Percentiles rank a stretch among this genome's conserved stretches.
Conservation (phyloP, 2,888 invertebrate genomes). For the Maniola hyperantus region DNA sequence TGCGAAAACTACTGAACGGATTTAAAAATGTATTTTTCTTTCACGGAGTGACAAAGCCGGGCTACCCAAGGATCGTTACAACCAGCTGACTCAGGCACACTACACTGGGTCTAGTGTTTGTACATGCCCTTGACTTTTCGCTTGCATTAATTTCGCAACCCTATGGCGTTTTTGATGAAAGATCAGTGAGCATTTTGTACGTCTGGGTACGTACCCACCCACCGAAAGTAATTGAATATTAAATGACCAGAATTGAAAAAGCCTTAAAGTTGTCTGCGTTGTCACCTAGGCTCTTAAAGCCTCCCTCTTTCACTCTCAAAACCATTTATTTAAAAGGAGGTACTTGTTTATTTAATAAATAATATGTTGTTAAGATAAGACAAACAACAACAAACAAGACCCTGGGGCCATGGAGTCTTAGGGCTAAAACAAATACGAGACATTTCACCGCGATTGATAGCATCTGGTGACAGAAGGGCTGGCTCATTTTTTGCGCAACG, state of each 20-base stretch:
- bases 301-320: background rate
- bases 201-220: background rate
- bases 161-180: slow-evolving; percentile 35
- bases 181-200: slow-evolving; percentile 34
- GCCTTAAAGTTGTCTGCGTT: background rate
- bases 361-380: too few species aligned
- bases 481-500: too few species aligned
- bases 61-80: slow-evolving; percentile 30
- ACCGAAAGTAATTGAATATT: slow-evolving; percentile 19
- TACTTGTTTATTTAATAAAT: too few species aligned
- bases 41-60: slow-evolving; percentile 24
- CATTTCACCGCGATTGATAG: too few species aligned
- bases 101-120: slow-evolving; percentile 33
- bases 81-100: slow-evolving; percentile 32
- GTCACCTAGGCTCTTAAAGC: background rate
- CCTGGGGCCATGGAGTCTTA: too few species aligned
- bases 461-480: too few species aligned
- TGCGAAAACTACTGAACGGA: too few species aligned
- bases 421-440: too few species aligned
- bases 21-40: slow-evolving; percentile 34
- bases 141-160: slow-evolving; percentile 39
- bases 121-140: slow-evolving; percentile 37
- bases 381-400: too few species aligned
- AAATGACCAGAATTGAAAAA: slow-evolving; percentile 9
- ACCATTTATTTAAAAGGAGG: too few species aligned